Base-by-base conservation (phyloP, 2,797 vertebrate genomes). In the Chaetodon trifasciatus region DNA sequence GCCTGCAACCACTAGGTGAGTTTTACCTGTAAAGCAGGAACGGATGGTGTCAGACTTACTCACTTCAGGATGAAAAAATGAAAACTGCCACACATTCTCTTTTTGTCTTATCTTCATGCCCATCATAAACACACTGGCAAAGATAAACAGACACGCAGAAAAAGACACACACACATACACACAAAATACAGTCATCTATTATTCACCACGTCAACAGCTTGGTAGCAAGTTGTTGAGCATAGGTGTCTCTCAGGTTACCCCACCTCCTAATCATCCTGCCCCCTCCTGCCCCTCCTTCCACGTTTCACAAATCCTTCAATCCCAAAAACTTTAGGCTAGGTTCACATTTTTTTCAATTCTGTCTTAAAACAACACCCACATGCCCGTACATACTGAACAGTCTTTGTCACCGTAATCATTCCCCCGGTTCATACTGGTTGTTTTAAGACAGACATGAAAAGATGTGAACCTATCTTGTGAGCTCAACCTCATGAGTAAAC, bases 131-230 rank as follows among this genome's bases (percentile, higher is more conserved):
- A 61, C 39, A 40, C 5, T 21, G 16, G 23, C 11, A 56, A 32
- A 71, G 16, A 75, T 46, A 21, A 42, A 79, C n/a, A 83, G 2
- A 42, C 4, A 75, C n/a, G 62, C 3, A 46, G 9, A 23, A 74
- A 70, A 62, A 86, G 42, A 24, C 0, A 23, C 19, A 44, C 52
- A 88, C 24, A 67, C 69, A 85, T 55, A 55, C 3, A 23, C 61
- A 84, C 55, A 88, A 77, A 78, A 83, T 74, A 72, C 52, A 75
- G 40, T 86, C 81, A 93, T 96, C 71, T 61, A 95, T 95, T 90
- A 94, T 94, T 94, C 50, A 95, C 37, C 49, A 72, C 37, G 78
- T 89, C 77, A 94, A 89, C 92, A 95, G 93, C 92, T 92, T 92
- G 92, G 71, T 50, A 82, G 91, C 92, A 89, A 74, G 84, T 67